Base-by-base conservation (phyloP, 2,888 invertebrate genomes). In the Cepaea hortensis region DNA sequence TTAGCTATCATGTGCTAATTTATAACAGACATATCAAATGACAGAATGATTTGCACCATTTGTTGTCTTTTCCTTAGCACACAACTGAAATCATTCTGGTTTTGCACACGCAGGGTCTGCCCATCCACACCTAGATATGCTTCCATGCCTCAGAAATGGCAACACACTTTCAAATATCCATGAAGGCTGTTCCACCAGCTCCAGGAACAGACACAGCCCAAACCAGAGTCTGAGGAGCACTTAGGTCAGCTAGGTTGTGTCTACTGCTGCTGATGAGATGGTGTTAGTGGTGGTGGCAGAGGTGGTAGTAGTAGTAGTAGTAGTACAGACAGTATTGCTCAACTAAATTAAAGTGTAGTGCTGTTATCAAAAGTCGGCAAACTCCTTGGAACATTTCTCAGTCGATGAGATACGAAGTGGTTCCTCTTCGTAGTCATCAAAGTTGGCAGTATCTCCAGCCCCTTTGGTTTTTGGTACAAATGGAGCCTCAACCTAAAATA, bases 401-500 rank as follows among this genome's bases (percentile, higher is more conserved):
- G 98, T 98, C 90, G 98, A 97, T 92, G 99, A 98, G 95, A 99
- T 99, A 96, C 99, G 97, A 93, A 99, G 96, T 90, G 98, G 97
- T 95, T 99, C 99, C 95, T 99, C 99, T 95, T 99, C 99, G 95
- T 99, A 99, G 95, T 99, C 99, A 95, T 99, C 99, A 95, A 99
- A 99, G 96, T 99, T 99, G 95, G 98, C 99, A 88, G 99, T 98
- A 95, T 99, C 99, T 61, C 99, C 99, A 35, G 98, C 98, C 88
- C 99, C 99, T 95, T 98, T 98, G 96, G 98, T 98, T 95, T 98
- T 97, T 72, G 99, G 99, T 95, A 99, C 97, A 95, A 99, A 99
- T 73, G 99, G 99, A 61, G 99, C 99, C 95, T 99, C 99, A 91
- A 99, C 98, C 96, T 96, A 92, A 5, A 73, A 72, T 18, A 50